These are phyloP conservation scores for Drosophila sordidula DNA, from an alignment of 2,888 invertebrate genomes.

Conservation along the genomic window DNA sequence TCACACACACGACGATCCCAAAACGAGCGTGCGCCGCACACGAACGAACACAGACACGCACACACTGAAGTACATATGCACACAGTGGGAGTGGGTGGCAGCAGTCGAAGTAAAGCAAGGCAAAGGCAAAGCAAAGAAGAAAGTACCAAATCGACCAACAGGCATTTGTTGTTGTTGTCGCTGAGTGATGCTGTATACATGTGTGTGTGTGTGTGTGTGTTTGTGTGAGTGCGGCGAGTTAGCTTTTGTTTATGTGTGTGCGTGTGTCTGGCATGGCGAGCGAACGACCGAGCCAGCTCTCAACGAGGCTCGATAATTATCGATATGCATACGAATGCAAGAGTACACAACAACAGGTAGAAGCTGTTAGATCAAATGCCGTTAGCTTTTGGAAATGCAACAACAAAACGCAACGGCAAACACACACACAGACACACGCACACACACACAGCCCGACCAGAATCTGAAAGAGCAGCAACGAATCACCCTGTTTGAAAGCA, in stretches of 20 bases:
- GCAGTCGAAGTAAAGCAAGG: conserved; percentile 16
- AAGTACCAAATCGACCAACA: conserved; percentile 66
- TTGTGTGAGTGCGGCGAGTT: conserved; percentile 19
- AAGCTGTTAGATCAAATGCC: conserved; percentile 57
- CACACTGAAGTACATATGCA: conserved; percentile 35
- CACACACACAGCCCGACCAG: conserved; percentile 7
- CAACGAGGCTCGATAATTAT: conserved; percentile 50
- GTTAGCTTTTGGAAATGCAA: conserved; percentile 61
- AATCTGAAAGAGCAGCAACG: conserved; percentile 12
- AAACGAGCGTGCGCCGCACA: conserved; percentile 36
- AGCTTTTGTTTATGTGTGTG: conserved; percentile 26
- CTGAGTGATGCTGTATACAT: conserved; percentile 27
- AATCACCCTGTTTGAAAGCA: conserved; percentile 37
- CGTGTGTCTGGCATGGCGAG: background rate
- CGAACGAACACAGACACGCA: conserved; percentile 19
- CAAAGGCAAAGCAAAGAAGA: conserved; percentile 52
- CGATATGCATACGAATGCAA: conserved; percentile 56
- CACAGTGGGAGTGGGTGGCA: conserved; percentile 62
- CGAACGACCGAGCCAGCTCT: conserved; percentile 6
- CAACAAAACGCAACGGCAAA: conserved; percentile 21
- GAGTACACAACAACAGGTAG: conserved; percentile 50
- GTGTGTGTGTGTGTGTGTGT: conserved; percentile 5
- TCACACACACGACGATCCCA: conserved; percentile 46
- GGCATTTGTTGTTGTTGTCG: conserved; percentile 30
- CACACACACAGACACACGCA: conserved; percentile 15